A percentile compares a stretch with the other conserved stretches of the same genome.
Evolutionary conservation across 2,888 invertebrate species (phyloP).

Genomic region (Polydrusus cervinus): DNA sequence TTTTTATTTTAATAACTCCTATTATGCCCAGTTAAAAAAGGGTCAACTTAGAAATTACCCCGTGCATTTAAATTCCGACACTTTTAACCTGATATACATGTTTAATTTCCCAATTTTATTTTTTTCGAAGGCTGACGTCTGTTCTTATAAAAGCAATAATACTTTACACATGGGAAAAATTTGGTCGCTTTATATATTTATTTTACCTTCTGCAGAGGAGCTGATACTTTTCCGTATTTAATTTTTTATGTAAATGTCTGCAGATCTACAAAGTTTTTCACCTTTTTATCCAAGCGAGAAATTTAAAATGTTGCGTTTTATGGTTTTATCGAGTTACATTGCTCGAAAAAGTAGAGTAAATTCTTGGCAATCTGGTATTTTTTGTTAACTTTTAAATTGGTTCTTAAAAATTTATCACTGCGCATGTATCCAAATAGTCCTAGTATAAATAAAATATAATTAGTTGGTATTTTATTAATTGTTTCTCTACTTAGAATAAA

Average conservation of each 20-base stretch:
- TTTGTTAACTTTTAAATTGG: neutral
- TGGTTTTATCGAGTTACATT: neutral
- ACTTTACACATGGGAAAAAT: neutral
- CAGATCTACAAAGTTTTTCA: neutral
- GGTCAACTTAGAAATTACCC: too few relatives aligned
- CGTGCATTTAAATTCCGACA: too few relatives aligned
- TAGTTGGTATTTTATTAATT: too few relatives aligned
- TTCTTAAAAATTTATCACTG: neutral
- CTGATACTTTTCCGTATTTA: neutral
- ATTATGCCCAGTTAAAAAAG: too few relatives aligned
- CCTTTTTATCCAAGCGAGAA: neutral
- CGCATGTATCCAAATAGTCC: too few relatives aligned
- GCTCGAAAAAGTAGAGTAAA: neutral
- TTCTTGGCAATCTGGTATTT: neutral
- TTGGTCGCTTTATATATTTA: neutral
- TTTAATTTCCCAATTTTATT: too few relatives aligned
- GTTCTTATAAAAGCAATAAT: neutral
- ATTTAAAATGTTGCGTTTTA: neutral
- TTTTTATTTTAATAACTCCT: too few relatives aligned
- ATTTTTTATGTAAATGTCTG: constrained; percentile 2
- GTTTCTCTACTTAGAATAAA: too few relatives aligned
- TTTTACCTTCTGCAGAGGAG: neutral
- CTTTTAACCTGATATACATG: too few relatives aligned
- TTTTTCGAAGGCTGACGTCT: too few relatives aligned
- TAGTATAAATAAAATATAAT: too few relatives aligned